Evolutionary conservation across 2,113 vertebrate species (phyloP).

Genomic region (Anoura caudifer): DNA sequence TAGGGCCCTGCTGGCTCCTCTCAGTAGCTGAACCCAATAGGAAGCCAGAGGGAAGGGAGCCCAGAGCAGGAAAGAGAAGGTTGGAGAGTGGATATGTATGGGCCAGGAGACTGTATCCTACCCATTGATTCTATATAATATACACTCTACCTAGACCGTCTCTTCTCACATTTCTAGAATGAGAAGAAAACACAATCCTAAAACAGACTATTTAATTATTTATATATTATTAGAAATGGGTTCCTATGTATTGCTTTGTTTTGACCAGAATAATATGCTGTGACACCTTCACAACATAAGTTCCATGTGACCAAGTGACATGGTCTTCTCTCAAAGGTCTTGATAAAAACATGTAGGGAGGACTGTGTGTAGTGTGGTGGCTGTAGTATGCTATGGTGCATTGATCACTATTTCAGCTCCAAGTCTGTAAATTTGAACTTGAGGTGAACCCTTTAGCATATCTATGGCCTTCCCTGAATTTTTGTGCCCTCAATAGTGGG

Average conservation of each 20-base stretch:
- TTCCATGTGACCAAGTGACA: neutral
- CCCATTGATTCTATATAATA: neutral
- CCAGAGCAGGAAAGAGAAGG: neutral
- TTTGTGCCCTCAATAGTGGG: neutral
- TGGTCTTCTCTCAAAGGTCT: neutral
- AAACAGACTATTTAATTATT: neutral
- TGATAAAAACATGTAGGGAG: neutral
- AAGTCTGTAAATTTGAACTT: neutral
- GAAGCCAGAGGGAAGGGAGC: neutral
- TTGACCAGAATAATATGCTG: neutral
- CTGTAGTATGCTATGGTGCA: too few relatives aligned
- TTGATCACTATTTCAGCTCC: neutral
- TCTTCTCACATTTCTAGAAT: neutral
- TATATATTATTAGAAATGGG: neutral
- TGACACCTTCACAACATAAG: neutral
- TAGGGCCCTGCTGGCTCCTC: too few relatives aligned
- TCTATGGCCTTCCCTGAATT: neutral
- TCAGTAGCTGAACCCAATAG: neutral
- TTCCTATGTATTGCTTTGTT: neutral
- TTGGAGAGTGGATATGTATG: too few relatives aligned
- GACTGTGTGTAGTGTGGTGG: neutral
- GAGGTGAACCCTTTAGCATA: neutral
- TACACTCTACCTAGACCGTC: neutral
- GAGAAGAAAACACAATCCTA: neutral
- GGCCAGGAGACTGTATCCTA: neutral